A percentile compares a stretch with the other conserved stretches of the same genome.
Evolutionary conservation across 2,888 invertebrate genomes (phyloP).

Genomic region (Lypha dubia): DNA sequence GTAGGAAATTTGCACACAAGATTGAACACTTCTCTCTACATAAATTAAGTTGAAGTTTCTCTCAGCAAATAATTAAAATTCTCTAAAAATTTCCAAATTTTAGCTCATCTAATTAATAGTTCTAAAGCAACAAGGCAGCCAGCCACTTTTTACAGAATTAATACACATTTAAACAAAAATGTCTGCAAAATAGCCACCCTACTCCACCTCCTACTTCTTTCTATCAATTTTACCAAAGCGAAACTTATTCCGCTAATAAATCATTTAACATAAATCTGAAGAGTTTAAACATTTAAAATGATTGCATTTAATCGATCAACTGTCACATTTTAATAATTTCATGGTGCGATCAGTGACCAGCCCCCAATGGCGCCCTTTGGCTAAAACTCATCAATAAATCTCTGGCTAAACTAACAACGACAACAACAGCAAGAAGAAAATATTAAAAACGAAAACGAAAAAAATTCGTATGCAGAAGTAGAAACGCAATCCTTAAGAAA

Average conservation of each 20-base stretch:
- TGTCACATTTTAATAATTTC: conserved; percentile 82
- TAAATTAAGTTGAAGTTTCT: too few relatives aligned
- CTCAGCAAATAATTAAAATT: not conserved
- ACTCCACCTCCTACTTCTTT: conserved; percentile 34
- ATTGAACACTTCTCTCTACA: too few relatives aligned
- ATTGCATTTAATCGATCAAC: conserved; percentile 81
- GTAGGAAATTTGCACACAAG: too few relatives aligned
- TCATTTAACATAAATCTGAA: conserved; percentile 73
- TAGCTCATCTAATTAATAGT: not conserved
- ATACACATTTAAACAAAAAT: conserved; percentile 11
- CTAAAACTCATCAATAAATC: conserved; percentile 81
- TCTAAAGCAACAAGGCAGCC: not conserved
- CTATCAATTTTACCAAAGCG: not conserved
- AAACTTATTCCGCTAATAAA: conserved; percentile 65
- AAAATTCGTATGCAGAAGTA: conserved; percentile 43
- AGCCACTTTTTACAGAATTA: not conserved
- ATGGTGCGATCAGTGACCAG: conserved; percentile 79
- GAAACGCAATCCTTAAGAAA: conserved; percentile 57
- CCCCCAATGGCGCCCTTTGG: conserved; percentile 80
- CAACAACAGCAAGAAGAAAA: conserved; percentile 49
- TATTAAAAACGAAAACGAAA: too few relatives aligned
- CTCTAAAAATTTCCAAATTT: not conserved
- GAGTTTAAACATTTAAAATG: conserved; percentile 76
- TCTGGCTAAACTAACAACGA: conserved; percentile 71
- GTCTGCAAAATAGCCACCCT: too few relatives aligned